phyloP scores from a whole-genome alignment of 2,888 invertebrate genomes.

The Reticulitermes lucifugus region DNA sequence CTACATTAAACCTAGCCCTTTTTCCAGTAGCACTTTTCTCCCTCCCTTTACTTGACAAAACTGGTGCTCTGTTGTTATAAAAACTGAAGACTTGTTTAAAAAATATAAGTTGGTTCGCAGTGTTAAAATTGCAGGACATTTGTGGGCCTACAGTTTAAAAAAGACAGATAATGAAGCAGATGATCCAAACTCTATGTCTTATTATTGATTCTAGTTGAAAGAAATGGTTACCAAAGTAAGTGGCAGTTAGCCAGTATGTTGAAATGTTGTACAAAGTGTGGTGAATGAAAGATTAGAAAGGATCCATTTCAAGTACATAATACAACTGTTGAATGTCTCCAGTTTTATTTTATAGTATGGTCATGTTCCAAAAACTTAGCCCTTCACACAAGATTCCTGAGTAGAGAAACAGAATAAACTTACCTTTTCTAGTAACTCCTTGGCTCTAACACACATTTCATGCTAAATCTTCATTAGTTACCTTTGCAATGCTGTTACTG shows the following conservation, averaged over 20 bases:
- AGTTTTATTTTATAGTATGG: slow-evolving; percentile 48
- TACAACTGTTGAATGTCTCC: slow-evolving; percentile 45
- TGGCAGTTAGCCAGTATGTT: slow-evolving; percentile 36
- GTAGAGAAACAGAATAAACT: slow-evolving; percentile 25
- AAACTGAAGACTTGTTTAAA: slow-evolving; percentile 41
- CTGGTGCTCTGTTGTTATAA: slow-evolving; percentile 45
- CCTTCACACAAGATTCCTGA: slow-evolving; percentile 30
- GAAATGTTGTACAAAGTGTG: slow-evolving; percentile 45
- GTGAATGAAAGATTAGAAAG: slow-evolving; percentile 35
- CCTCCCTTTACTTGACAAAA: slow-evolving; percentile 39
- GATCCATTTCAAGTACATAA: slow-evolving; percentile 39
- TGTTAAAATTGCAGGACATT: slow-evolving; percentile 25
- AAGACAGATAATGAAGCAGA: slow-evolving; percentile 27
- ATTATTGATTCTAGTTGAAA: slow-evolving; percentile 49
- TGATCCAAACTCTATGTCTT: slow-evolving; percentile 34
- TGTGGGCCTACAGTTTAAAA: slow-evolving; percentile 39
- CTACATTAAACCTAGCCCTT: slow-evolving; percentile 23
- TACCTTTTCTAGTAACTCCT: slow-evolving; percentile 41
- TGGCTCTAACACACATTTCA: slow-evolving; percentile 42
- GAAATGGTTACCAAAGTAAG: slow-evolving; percentile 50
- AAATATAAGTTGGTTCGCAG: slow-evolving; percentile 36
- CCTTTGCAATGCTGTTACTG: slow-evolving; percentile 42
- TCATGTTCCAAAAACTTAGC: slow-evolving; percentile 36
- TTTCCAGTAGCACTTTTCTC: slow-evolving; percentile 26
- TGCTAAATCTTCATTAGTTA: slow-evolving; percentile 33